Evolutionary conservation across 1,140 invertebrate genomes (phyloP), one percentile per base, ranked within the genome.

Genomic region (Vanessa tameamea): DNA sequence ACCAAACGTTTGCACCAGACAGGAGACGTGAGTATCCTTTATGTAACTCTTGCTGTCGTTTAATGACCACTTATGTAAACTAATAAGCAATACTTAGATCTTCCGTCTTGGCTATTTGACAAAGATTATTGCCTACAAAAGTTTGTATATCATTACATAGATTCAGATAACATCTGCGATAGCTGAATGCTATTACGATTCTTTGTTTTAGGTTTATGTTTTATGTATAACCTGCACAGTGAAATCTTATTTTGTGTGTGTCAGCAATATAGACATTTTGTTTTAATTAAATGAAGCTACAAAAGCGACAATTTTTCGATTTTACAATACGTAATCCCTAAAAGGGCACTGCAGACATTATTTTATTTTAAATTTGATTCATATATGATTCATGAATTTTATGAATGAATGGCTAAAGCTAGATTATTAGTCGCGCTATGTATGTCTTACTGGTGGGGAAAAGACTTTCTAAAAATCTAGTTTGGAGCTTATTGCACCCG

Each of bases 1-100:
- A n/a, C 88, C 90, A 50, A 92, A 90, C 76, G 90, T 92, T n/a
- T 92, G 90, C 76, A 89, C 83, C 31, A 81, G 83, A 75, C 87
- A 92, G 67, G 85, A 90, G 81, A 68, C 84, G 90, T 92, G 74
- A 90, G 90, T 89, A 78, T 65, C 26, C 26, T 4, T 31, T 31
- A 31, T 31, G 3, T 31, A 51, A 15, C 9, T 64, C 75, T 50
- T 70, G 6, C 9, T 50, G 15, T n/a, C n/a, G 11, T 51, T 15
- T n/a, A 14, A 13, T 26, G 12, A 26, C 23, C 13, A 43, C 9
- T 31, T 31, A 2, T 43, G 37, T 43, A 20, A 53, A 3, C 47
- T 50, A 50, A 50, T 50, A 12, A 50, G 48, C 13, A 50, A 50
- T 50, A 15, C 37, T 43, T 43, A 43, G 37, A 11, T 9, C 37